Conservation (phyloP, 2,888 invertebrate species). For the Apocheima hispidaria region DNA sequence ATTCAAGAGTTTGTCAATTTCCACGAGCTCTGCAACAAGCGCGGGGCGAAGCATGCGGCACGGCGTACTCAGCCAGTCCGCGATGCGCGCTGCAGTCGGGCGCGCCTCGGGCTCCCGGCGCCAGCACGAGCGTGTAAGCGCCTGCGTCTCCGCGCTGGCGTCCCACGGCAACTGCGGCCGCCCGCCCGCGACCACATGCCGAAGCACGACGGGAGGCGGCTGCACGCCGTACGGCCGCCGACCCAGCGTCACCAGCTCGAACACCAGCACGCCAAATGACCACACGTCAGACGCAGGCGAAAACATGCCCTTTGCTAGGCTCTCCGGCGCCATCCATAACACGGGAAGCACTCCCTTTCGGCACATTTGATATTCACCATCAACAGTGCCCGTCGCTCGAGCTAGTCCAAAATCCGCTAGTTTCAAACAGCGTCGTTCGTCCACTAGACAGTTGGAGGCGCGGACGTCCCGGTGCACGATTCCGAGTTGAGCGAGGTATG, state of each 20-base stretch:
- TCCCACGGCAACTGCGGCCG: constrained; percentile 88
- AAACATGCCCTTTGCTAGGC: constrained; percentile 91
- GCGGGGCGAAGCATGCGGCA: constrained; percentile 74
- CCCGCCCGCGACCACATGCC: constrained; percentile 87
- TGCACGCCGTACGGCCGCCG: constrained; percentile 92
- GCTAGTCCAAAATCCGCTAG: constrained; percentile 96
- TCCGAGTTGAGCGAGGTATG: constrained; percentile 90
- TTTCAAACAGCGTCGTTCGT: constrained; percentile 90
- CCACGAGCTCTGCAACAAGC: constrained; percentile 48
- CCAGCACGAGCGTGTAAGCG: constrained; percentile 91
- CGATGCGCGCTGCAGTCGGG: constrained; percentile 90
- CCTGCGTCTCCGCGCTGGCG: constrained; percentile 68
- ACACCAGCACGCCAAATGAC: constrained; percentile 94
- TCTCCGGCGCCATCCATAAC: constrained; percentile 97
- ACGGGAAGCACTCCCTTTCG: constrained; percentile 93
- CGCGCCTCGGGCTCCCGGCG: constrained; percentile 87
- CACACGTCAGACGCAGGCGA: constrained; percentile 94
- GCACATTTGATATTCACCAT: constrained; percentile 92
- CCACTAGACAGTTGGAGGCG: constrained; percentile 92
- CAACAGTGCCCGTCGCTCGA: constrained; percentile 87
- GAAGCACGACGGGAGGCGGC: constrained; percentile 89
- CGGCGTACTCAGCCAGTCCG: constrained; percentile 90
- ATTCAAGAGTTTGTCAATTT: not conserved
- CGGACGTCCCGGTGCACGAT: constrained; percentile 95
- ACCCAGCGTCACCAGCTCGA: constrained; percentile 95